phyloP scores from a whole-genome alignment of 2,113 vertebrate genomes.

The Jacana jacana region DNA sequence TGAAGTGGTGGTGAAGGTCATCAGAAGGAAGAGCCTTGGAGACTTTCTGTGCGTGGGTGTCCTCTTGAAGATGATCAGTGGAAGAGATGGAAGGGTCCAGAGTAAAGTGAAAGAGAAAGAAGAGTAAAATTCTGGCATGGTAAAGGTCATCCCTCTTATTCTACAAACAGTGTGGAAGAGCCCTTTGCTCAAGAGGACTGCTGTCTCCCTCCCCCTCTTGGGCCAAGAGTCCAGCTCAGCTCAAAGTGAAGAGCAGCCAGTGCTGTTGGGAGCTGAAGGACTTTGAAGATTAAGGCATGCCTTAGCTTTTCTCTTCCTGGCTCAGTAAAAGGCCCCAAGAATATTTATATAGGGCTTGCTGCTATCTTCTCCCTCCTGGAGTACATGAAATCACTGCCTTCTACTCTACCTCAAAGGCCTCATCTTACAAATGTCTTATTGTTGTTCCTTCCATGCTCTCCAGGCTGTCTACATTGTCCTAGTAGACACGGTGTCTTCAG shows the following conservation, averaged over 20 bases:
- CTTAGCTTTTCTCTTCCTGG: neutral
- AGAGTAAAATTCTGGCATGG: neutral
- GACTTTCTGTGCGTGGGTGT: fast-evolving
- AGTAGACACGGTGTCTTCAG: neutral
- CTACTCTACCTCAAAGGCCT: neutral
- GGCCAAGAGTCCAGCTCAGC: neutral
- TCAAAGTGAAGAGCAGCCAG: neutral
- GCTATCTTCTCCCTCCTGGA: neutral
- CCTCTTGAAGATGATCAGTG: neutral
- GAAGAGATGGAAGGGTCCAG: neutral
- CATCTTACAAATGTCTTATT: fast-evolving
- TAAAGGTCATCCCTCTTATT: neutral
- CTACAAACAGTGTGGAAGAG: neutral
- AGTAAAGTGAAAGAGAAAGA: neutral
- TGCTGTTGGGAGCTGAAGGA: neutral
- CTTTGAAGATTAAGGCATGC: neutral
- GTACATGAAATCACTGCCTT: neutral
- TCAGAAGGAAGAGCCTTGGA: neutral
- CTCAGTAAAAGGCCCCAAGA: neutral
- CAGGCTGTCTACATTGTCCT: neutral
- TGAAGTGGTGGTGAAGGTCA: neutral
- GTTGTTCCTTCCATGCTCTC: neutral
- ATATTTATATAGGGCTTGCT: neutral
- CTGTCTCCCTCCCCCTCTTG: neutral
- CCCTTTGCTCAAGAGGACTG: neutral